phyloP scores from a whole-genome alignment of 2,888 invertebrate species.

The Panopea generosa region DNA sequence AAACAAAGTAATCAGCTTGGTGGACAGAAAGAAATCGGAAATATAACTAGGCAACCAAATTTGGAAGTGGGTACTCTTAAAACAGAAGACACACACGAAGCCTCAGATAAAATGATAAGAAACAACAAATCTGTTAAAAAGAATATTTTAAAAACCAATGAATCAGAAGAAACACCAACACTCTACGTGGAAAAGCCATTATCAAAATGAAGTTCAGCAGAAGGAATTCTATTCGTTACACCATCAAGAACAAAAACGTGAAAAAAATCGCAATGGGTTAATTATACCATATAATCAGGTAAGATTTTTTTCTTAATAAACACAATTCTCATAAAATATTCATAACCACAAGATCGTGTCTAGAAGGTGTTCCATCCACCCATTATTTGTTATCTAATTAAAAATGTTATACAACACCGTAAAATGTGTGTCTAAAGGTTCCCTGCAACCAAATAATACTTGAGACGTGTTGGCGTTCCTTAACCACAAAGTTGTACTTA shows the following conservation, averaged over 20 bases:
- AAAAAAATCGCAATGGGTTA: conserved; percentile 17
- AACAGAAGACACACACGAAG: not conserved
- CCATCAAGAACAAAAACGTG: conserved; percentile 2
- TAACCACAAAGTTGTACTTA: too few species aligned
- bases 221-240: not conserved
- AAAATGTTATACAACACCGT: too few species aligned
- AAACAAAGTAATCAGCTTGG: conserved; percentile 17
- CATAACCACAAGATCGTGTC: not conserved
- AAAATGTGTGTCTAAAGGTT: conserved; percentile 4
- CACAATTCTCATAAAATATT: not conserved
- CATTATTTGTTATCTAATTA: too few species aligned
- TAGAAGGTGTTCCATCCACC: too few species aligned
- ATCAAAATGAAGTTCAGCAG: conserved; percentile 17
- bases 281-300: conserved; percentile 21
- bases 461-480: too few species aligned
- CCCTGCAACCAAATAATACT: too few species aligned
- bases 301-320: not conserved
- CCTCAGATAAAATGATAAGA: not conserved
- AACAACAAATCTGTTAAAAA: not conserved
- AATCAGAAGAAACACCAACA: conserved; percentile 11
- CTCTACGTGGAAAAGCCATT: conserved; percentile 24
- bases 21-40: conserved; percentile 12
- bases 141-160: not conserved
- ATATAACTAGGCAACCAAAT: too few species aligned
- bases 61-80: not conserved